Conservation (phyloP, 2,113 vertebrate species). For the Halichoerus grypus region DNA sequence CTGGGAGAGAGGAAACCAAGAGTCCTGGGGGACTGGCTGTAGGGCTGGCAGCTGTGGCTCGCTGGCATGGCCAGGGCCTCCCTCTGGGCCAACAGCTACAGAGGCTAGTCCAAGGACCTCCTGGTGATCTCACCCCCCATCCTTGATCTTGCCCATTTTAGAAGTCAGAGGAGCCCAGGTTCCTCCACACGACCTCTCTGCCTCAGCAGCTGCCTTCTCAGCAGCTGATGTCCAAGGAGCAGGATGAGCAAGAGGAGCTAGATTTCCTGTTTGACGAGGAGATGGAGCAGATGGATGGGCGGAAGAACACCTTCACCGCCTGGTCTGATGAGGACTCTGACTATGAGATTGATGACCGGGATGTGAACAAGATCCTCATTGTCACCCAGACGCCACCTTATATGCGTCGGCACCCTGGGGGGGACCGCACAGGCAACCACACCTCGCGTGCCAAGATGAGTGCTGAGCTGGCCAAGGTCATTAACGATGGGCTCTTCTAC, state of each 20-base stretch:
- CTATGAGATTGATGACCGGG: constrained; percentile 96
- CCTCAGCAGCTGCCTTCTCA: constrained; percentile 76
- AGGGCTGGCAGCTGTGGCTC: not conserved
- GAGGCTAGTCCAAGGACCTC: not conserved
- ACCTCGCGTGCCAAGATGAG: constrained; percentile 96
- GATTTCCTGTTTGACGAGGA: constrained; percentile 99
- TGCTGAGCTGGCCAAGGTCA: constrained; percentile 96
- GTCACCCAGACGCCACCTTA: constrained; percentile 98
- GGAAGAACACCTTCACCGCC: constrained; percentile 98
- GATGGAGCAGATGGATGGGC: constrained; percentile 98
- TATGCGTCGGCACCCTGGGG: constrained; percentile 96
- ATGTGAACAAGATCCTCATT: constrained; percentile 99
- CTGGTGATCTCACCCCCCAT: not conserved
- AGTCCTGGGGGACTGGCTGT: not conserved
- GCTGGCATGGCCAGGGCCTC: not conserved
- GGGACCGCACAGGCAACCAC: constrained; percentile 97
- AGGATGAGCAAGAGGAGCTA: constrained; percentile 97
- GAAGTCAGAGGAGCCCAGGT: constrained; percentile 91
- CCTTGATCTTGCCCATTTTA: constrained; percentile 71
- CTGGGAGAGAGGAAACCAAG: not conserved
- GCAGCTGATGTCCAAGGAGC: constrained; percentile 89
- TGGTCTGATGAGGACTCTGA: constrained; percentile 99
- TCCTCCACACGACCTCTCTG: constrained; percentile 72
- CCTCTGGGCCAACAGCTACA: not conserved
- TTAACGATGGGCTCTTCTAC: constrained; percentile 98